These are phyloP conservation scores for Drosophila koepferae DNA, from an alignment of 2,888 invertebrate genomes.

Conservation along the genomic window DNA sequence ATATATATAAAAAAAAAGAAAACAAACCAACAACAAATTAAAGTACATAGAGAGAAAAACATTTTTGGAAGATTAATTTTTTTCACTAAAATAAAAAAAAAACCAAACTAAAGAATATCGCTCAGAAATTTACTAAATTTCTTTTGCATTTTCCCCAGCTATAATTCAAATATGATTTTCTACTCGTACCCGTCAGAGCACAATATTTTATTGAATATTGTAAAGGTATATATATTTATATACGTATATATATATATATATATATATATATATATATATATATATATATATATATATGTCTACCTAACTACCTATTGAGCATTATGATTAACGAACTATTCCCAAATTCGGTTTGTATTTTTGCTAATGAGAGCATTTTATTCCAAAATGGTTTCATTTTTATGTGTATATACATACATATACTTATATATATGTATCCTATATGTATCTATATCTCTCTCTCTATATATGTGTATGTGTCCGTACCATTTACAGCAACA, in stretches of 20 bases:
- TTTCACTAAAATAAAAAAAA: constrained; percentile 8
- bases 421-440: constrained; percentile 19
- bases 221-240: constrained; percentile 34
- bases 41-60: background rate
- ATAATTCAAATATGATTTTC: background rate
- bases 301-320: constrained; percentile 6
- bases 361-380: constrained; percentile 29
- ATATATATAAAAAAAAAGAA: background rate
- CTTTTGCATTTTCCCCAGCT: background rate
- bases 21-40: too few species aligned
- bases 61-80: constrained; percentile 19
- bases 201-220: constrained; percentile 80
- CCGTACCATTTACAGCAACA: constrained; percentile 34
- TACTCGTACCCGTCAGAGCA: constrained; percentile 31
- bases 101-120: background rate
- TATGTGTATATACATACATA: constrained; percentile 33
- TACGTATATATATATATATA: background rate
- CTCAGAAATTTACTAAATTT: background rate
- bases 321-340: constrained; percentile 5
- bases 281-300: background rate
- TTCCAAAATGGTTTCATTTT: constrained; percentile 72
- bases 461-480: constrained; percentile 11
- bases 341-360: constrained; percentile 14
- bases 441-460: background rate
- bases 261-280: constrained; percentile 24